Conservation (phyloP, 2,888 invertebrate genomes). For the Lobophora halterata region DNA sequence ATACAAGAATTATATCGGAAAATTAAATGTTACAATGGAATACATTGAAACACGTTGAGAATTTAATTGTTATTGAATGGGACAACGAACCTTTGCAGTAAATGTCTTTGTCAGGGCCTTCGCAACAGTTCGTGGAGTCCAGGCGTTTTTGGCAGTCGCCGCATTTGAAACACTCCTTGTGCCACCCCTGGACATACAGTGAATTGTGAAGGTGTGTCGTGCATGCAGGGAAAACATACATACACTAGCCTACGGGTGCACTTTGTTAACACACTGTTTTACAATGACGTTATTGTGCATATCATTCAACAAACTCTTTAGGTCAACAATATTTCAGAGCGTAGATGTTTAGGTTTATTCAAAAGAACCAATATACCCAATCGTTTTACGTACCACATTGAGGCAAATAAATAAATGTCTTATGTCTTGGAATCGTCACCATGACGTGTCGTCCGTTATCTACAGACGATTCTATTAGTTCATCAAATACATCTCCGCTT, state of each 20-base stretch:
- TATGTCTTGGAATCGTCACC: no score
- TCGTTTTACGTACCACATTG: no score
- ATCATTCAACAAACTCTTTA: constrained; percentile 37
- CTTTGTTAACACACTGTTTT: constrained; percentile 62
- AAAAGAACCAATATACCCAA: no score
- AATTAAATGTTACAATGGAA: constrained; percentile 18
- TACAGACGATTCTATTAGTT: no score
- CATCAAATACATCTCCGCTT: no score
- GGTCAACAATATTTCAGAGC: constrained; percentile 38
- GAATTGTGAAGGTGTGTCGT: constrained; percentile 55
- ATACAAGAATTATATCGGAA: constrained; percentile 19
- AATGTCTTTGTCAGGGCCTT: constrained; percentile 96
- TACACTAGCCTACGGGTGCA: constrained; percentile 45
- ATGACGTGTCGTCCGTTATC: no score
- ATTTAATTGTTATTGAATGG: constrained; percentile 22
- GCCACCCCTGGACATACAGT: constrained; percentile 88
- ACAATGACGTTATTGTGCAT: constrained; percentile 55
- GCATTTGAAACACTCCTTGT: constrained; percentile 97
- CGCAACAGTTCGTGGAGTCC: constrained; percentile 95
- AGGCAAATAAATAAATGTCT: no score
- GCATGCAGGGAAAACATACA: constrained; percentile 60
- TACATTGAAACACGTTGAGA: constrained; percentile 19
- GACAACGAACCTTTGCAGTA: constrained; percentile 94
- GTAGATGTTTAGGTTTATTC: no score
- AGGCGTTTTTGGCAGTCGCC: constrained; percentile 91